Conservation (phyloP, 2,888 invertebrate species). For the Colostygia pectinataria region DNA sequence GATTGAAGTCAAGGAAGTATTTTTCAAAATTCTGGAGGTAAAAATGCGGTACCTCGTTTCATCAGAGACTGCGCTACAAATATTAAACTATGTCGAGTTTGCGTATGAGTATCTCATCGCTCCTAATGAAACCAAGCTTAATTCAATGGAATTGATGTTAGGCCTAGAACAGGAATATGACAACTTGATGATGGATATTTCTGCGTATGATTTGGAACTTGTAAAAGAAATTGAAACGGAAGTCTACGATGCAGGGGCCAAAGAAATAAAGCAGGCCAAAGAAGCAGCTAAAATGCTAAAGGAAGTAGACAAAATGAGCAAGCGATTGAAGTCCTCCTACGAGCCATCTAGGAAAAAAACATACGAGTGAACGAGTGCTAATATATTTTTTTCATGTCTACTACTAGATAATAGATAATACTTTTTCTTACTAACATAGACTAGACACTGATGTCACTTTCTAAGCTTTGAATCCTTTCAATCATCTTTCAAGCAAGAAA, state of each 20-base stretch:
- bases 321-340: slow-evolving; percentile 64
- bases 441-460: neutral
- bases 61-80: slow-evolving; percentile 82
- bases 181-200: slow-evolving; percentile 65
- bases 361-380: slow-evolving; percentile 19
- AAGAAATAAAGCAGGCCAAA: slow-evolving; percentile 61
- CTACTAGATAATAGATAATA: too few species aligned
- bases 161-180: slow-evolving; percentile 81
- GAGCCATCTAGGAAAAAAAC: slow-evolving; percentile 55
- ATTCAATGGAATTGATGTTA: slow-evolving; percentile 83
- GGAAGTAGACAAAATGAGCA: slow-evolving; percentile 69
- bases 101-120: slow-evolving; percentile 85
- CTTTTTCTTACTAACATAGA: neutral
- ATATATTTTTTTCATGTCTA: too few species aligned
- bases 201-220: slow-evolving; percentile 61
- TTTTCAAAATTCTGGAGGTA: slow-evolving; percentile 62
- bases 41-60: slow-evolving; percentile 81
- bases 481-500: slow-evolving; percentile 5
- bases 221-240: slow-evolving; percentile 69
- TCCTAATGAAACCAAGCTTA: slow-evolving; percentile 83
- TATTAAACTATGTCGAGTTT: slow-evolving; percentile 86
- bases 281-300: slow-evolving; percentile 64
- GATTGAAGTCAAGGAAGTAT: slow-evolving; percentile 62
- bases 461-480: neutral
- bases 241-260: slow-evolving; percentile 59